Evolutionary conservation across 2,113 vertebrate genomes (phyloP).

Genomic region (Gila orcuttii): DNA sequence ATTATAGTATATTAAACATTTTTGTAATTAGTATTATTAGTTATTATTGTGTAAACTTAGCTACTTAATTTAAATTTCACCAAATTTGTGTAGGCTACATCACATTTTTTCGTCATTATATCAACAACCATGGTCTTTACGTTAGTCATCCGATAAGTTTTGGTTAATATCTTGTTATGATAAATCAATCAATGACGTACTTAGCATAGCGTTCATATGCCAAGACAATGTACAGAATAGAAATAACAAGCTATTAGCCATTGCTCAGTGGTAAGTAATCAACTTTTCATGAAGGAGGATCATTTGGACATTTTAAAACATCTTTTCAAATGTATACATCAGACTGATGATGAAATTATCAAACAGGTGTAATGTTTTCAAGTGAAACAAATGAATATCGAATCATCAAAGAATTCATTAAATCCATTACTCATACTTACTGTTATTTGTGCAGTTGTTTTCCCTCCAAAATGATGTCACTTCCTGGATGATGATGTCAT

Average conservation of each 20-base stretch:
- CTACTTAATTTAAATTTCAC: not conserved
- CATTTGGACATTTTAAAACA: not conserved
- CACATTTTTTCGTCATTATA: not conserved
- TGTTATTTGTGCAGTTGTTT: not conserved
- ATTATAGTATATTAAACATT: not conserved
- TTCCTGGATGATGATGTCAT: not conserved
- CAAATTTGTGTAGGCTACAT: not conserved
- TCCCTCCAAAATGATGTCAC: not conserved
- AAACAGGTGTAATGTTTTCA: not conserved
- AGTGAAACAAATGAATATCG: not conserved
- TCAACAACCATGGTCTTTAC: not conserved
- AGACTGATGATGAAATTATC: too few relatives aligned
- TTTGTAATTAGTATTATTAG: not conserved
- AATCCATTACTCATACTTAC: not conserved
- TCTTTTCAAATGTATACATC: not conserved
- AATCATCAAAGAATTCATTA: not conserved
- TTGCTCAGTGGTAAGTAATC: not conserved
- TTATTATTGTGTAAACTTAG: not conserved
- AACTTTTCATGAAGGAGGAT: not conserved
- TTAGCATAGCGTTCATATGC: not conserved
- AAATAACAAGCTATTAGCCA: not conserved
- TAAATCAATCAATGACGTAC: not conserved
- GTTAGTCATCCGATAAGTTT: not conserved
- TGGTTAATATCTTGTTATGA: not conserved
- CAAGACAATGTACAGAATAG: not conserved